Percentiles rank a stretch among this genome's conserved stretches.
phyloP scores from a whole-genome alignment of 2,797 vertebrate species.

The Decapterus maruadsi region DNA sequence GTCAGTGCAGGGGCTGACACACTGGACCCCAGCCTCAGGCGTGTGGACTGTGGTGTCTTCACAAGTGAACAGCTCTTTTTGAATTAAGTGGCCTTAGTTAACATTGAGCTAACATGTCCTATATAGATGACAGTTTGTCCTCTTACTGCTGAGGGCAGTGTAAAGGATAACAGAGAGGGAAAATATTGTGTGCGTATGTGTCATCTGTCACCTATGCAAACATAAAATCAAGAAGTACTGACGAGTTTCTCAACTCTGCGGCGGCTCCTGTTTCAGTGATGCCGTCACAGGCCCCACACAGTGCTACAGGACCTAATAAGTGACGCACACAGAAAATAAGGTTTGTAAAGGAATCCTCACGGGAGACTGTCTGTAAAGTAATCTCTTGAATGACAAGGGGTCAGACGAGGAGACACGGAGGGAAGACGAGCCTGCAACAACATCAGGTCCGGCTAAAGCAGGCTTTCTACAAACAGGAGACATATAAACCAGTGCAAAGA shows the following conservation, averaged over 20 bases:
- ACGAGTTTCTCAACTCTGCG: not conserved
- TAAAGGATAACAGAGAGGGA: not conserved
- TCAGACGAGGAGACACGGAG: slow-evolving; percentile 30
- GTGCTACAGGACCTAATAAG: slow-evolving; percentile 21
- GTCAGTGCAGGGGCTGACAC: slow-evolving; percentile 26
- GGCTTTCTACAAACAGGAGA: slow-evolving; percentile 14
- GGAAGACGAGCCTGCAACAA: slow-evolving; percentile 31
- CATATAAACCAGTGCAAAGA: not conserved
- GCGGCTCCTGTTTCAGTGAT: slow-evolving; percentile 17
- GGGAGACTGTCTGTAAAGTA: slow-evolving; percentile 42
- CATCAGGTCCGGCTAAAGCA: slow-evolving; percentile 26
- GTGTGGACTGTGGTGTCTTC: slow-evolving; percentile 85
- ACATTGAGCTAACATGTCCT: slow-evolving; percentile 77
- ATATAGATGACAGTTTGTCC: slow-evolving; percentile 77
- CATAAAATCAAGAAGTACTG: not conserved
- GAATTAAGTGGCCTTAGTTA: slow-evolving; percentile 21
- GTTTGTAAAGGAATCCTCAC: slow-evolving; percentile 51
- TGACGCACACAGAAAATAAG: slow-evolving; percentile 41
- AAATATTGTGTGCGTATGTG: not conserved
- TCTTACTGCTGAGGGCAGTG: slow-evolving; percentile 80
- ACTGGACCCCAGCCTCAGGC: slow-evolving; percentile 20
- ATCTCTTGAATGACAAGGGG: slow-evolving; percentile 44
- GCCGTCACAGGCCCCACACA: slow-evolving; percentile 6
- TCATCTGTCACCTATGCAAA: not conserved
- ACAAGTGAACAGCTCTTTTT: slow-evolving; percentile 84